Conservation (phyloP, 1,140 invertebrate species). For the Diabrotica undecimpunctata region DNA sequence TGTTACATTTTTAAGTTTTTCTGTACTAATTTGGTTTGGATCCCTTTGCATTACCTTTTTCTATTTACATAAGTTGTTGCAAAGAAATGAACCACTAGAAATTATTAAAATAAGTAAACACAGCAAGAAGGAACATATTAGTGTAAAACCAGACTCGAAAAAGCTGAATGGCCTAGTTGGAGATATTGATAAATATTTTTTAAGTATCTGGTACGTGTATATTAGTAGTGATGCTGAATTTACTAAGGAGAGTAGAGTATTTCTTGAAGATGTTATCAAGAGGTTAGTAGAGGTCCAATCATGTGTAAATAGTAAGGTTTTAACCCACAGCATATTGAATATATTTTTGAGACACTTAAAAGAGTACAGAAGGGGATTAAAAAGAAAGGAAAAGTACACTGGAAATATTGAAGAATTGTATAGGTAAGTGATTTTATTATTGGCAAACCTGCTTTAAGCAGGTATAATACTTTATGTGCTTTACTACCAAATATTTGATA, state of each 20-base stretch:
- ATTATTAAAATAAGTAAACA: conserved; percentile 9
- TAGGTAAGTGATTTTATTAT: conserved; percentile 27
- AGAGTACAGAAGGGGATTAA: conserved; percentile 53
- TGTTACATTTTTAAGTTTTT: conserved; percentile 16
- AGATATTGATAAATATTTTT: conserved; percentile 41
- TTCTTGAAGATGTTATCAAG: conserved; percentile 38
- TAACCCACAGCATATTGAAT: conserved; percentile 47
- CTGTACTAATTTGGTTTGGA: conserved; percentile 23
- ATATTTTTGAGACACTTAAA: conserved; percentile 54
- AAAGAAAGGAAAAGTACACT: conserved; percentile 48
- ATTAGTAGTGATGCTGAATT: conserved; percentile 41
- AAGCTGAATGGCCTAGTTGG: conserved; percentile 31
- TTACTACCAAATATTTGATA: no score
- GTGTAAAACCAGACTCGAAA: conserved; percentile 26
- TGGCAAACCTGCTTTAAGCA: neutral
- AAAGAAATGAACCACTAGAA: conserved; percentile 24
- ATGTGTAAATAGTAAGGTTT: conserved; percentile 32
- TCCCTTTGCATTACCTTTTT: conserved; percentile 29
- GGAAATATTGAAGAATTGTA: conserved; percentile 44
- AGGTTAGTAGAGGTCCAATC: conserved; percentile 35
- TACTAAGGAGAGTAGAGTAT: conserved; percentile 32
- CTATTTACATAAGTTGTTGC: conserved; percentile 27
- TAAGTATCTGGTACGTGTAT: conserved; percentile 42
- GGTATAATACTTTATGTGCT: no score
- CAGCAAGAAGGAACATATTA: neutral